Percentiles rank a stretch among this genome's conserved stretches.
Evolutionary conservation across 1,140 invertebrate species (phyloP).

Genomic region (Chironomus tepperi): DNA sequence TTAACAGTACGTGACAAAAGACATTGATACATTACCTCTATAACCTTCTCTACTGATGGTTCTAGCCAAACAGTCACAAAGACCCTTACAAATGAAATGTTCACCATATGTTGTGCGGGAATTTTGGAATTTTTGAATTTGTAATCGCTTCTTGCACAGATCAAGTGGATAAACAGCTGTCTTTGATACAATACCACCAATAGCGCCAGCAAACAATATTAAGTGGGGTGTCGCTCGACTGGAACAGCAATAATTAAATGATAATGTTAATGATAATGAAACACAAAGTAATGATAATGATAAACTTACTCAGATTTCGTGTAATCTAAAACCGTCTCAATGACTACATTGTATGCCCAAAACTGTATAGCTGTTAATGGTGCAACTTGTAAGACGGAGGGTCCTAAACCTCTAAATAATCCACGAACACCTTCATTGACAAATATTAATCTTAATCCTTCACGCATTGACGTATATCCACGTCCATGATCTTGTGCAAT

Average conservation of each 20-base stretch:
- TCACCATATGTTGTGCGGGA: constrained; percentile 61
- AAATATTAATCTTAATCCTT: constrained; percentile 55
- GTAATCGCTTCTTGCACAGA: constrained; percentile 69
- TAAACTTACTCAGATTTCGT: constrained; percentile 2
- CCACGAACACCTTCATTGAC: constrained; percentile 58
- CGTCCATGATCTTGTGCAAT: constrained; percentile 81
- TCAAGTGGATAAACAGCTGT: constrained; percentile 73
- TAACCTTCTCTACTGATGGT: constrained; percentile 56
- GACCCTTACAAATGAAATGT: constrained; percentile 53
- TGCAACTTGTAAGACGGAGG: constrained; percentile 76
- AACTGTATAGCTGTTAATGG: constrained; percentile 41
- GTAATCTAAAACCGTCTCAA: neutral
- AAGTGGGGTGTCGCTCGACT: constrained; percentile 25
- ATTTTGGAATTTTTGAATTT: constrained; percentile 74
- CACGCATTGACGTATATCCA: constrained; percentile 59
- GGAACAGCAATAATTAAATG: too few relatives aligned
- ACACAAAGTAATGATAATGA: too few relatives aligned
- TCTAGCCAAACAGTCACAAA: constrained; percentile 52
- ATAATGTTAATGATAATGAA: too few relatives aligned
- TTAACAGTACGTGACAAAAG: neutral
- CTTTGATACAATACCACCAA: constrained; percentile 66
- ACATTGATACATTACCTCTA: constrained; percentile 36
- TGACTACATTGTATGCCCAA: constrained; percentile 4
- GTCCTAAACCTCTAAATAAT: constrained; percentile 73
- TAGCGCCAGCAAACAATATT: constrained; percentile 46